Evolutionary conservation across 2,797 vertebrate species (phyloP).

Genomic region (Vireo griseus): DNA sequence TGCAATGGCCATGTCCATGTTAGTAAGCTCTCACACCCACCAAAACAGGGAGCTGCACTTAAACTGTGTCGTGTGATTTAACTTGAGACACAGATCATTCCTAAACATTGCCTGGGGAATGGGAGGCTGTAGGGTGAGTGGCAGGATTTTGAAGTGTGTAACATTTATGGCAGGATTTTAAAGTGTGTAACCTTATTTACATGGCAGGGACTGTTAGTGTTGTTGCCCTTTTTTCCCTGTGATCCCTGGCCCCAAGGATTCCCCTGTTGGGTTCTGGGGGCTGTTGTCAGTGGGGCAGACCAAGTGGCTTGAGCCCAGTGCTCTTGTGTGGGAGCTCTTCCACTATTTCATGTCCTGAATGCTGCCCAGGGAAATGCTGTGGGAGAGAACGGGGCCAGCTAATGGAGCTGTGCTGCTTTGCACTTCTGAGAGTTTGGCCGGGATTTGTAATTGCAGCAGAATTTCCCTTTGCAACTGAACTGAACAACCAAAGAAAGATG

Average conservation of each 20-base stretch:
- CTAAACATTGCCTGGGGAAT: neutral
- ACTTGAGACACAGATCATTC: rapidly evolving
- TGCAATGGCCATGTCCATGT: rapidly evolving
- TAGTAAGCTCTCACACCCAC: neutral
- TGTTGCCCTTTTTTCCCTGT: neutral
- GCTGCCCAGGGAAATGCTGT: neutral
- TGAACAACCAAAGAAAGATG: neutral
- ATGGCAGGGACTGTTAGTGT: rapidly evolving
- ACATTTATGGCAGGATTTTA: neutral
- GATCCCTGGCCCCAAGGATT: neutral
- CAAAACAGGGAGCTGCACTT: neutral
- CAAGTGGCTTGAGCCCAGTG: rapidly evolving
- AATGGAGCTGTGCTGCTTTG: neutral
- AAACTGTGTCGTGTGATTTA: neutral
- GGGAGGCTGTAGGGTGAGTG: rapidly evolving
- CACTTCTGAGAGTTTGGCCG: neutral
- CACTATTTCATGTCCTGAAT: rapidly evolving
- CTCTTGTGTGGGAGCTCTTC: rapidly evolving
- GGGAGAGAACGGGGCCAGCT: neutral
- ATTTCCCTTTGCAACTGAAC: neutral
- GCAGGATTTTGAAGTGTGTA: neutral
- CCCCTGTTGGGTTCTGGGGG: neutral
- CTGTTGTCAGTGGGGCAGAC: neutral
- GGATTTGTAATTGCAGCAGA: neutral
- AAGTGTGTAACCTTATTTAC: too few relatives aligned